phyloP scores from a whole-genome alignment of 2,888 invertebrate species.

The Bedellia somnulentella region DNA sequence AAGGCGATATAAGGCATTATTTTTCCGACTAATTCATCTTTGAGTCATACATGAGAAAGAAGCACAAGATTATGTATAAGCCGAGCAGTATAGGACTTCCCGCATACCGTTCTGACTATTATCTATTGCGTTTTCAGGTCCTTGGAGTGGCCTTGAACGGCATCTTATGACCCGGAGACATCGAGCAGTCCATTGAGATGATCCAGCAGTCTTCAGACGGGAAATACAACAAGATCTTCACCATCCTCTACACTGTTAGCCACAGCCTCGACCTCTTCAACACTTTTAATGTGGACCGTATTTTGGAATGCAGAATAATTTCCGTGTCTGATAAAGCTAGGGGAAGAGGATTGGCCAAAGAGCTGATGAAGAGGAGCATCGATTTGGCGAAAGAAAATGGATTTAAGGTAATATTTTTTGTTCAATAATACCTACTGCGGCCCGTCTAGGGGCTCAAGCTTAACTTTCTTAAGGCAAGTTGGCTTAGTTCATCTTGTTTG shows the following conservation, averaged over 20 bases:
- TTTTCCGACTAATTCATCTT: too few relatives aligned
- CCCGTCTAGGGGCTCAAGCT: slow-evolving; percentile 44
- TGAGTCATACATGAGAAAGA: too few relatives aligned
- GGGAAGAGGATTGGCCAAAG: slow-evolving; percentile 74
- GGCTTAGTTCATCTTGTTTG: too few relatives aligned
- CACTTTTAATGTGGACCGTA: slow-evolving; percentile 65
- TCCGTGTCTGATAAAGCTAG: slow-evolving; percentile 73
- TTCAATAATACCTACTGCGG: slow-evolving; percentile 28
- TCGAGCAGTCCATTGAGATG: slow-evolving; percentile 68
- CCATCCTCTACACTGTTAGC: slow-evolving; percentile 72
- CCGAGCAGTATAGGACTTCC: too few relatives aligned
- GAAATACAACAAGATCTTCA: slow-evolving; percentile 78
- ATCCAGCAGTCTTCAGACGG: slow-evolving; percentile 67
- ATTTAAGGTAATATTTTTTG: slow-evolving; percentile 77
- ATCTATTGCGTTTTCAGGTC: slow-evolving; percentile 65
- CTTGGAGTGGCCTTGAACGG: slow-evolving; percentile 80
- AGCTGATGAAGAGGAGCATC: slow-evolving; percentile 69
- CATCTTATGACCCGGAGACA: slow-evolving; percentile 71
- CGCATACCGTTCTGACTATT: too few relatives aligned
- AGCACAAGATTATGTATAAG: too few relatives aligned
- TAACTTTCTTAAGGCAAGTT: neutral
- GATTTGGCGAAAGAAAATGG: slow-evolving; percentile 66
- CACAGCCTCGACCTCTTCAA: slow-evolving; percentile 69
- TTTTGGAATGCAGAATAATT: slow-evolving; percentile 79
- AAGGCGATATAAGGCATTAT: too few relatives aligned